phyloP scores from a whole-genome alignment of 2,888 invertebrate species.

The Cacoxenus indagator region DNA sequence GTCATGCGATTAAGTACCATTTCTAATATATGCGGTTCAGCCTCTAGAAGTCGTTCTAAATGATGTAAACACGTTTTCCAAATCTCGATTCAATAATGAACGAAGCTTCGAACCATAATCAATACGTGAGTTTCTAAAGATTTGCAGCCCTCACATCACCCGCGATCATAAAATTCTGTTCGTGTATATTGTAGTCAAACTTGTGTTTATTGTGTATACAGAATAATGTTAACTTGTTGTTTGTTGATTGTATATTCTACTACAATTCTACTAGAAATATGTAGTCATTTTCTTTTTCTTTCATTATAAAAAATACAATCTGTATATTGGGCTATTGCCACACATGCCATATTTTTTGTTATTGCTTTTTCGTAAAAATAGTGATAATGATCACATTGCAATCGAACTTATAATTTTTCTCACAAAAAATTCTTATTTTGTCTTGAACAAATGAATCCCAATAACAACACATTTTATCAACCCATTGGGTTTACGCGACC shows the following conservation, averaged over 20 bases:
- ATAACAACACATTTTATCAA: constrained; percentile 56
- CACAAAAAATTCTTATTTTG: constrained; percentile 42
- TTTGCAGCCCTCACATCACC: too few relatives aligned
- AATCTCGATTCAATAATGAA: too few relatives aligned
- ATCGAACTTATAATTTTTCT: constrained; percentile 29
- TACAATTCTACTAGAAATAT: constrained; percentile 27
- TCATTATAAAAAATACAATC: too few relatives aligned
- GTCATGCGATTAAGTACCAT: too few relatives aligned
- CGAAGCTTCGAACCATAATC: too few relatives aligned
- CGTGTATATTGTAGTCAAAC: neutral
- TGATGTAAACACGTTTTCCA: too few relatives aligned
- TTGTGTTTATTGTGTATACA: constrained; percentile 35
- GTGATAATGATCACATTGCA: constrained; percentile 14
- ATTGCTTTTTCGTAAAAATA: neutral
- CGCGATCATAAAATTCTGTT: neutral
- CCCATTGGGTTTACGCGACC: constrained; percentile 71
- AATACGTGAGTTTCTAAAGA: too few relatives aligned
- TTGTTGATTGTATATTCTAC: neutral
- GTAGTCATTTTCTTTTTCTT: too few relatives aligned
- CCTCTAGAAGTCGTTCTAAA: too few relatives aligned
- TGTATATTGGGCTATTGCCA: too few relatives aligned
- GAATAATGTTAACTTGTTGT: constrained; percentile 35
- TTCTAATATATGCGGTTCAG: too few relatives aligned
- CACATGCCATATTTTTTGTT: constrained; percentile 8
- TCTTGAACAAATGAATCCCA: constrained; percentile 34